A percentile compares a stretch with the other conserved stretches of the same genome.
These are phyloP conservation scores for Lophura swinhoii DNA, from an alignment of 2,797 vertebrate species.

Conservation along the genomic window DNA sequence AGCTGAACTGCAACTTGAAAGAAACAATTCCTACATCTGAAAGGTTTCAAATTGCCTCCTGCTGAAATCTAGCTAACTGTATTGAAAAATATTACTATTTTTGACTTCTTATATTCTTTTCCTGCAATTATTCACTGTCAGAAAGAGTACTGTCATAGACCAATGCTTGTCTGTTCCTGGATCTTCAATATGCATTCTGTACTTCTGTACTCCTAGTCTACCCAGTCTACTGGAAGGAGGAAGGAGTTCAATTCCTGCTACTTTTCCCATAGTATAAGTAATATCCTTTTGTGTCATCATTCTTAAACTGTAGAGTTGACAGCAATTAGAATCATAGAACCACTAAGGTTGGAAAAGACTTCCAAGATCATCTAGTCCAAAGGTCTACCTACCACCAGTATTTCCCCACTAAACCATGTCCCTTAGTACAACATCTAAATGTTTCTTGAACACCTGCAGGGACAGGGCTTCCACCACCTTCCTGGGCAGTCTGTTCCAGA, in stretches of 20 bases:
- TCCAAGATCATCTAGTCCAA: no score
- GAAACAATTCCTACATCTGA: background rate
- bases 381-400: no score
- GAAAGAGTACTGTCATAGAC: background rate
- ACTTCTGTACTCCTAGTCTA: background rate
- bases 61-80: background rate
- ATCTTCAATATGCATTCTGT: rapidly evolving
- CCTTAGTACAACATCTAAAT: no score
- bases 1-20: background rate
- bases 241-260: background rate
- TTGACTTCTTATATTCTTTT: background rate
- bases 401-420: no score
- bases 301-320: background rate
- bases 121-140: background rate
- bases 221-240: background rate
- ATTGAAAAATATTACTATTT: background rate
- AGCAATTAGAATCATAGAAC: background rate
- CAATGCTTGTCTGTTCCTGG: background rate
- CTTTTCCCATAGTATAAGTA: background rate
- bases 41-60: background rate
- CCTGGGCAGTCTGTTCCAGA: no score
- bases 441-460: no score
- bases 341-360: no score
- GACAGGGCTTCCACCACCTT: no score
- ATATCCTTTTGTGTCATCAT: background rate